A percentile compares a stretch with the other conserved stretches of the same genome.
phyloP scores from a whole-genome alignment of 2,888 invertebrate genomes.

The Anaspis maculata region DNA sequence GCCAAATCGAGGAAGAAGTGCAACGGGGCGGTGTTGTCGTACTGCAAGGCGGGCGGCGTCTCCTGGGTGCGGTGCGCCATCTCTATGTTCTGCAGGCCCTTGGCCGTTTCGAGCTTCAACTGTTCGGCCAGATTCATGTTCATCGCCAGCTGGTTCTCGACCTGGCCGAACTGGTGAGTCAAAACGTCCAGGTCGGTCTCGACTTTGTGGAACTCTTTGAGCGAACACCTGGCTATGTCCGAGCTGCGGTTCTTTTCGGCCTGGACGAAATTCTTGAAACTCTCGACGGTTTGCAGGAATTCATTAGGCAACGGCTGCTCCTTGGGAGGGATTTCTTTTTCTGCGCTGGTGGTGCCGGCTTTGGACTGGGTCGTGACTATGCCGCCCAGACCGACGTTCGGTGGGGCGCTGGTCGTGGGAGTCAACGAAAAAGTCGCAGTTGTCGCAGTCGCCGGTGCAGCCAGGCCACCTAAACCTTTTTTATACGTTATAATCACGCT shows the following conservation, averaged over 20 bases:
- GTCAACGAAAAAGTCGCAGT: slow-evolving; percentile 13
- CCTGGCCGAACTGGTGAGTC: slow-evolving; percentile 50
- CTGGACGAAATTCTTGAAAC: slow-evolving; percentile 77
- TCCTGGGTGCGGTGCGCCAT: slow-evolving; percentile 73
- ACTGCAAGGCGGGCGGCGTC: slow-evolving; percentile 65
- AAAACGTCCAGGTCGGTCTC: slow-evolving; percentile 54
- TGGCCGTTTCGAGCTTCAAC: slow-evolving; percentile 64
- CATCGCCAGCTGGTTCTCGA: slow-evolving; percentile 55
- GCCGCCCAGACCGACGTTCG: slow-evolving; percentile 58
- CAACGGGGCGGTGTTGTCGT: slow-evolving; percentile 64
- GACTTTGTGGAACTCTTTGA: slow-evolving; percentile 54
- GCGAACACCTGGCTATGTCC: slow-evolving; percentile 61
- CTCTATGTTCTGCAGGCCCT: slow-evolving; percentile 63
- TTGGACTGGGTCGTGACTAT: slow-evolving; percentile 48
- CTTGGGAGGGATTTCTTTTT: slow-evolving; percentile 49
- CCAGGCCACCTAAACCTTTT: too few species aligned
- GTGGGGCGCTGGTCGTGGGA: slow-evolving; percentile 10
- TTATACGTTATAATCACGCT: too few species aligned
- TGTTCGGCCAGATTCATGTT: slow-evolving; percentile 54
- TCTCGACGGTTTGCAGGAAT: slow-evolving; percentile 67
- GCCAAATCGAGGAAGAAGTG: slow-evolving; percentile 63
- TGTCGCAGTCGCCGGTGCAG: slow-evolving; percentile 12
- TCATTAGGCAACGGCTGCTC: slow-evolving; percentile 67
- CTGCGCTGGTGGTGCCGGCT: slow-evolving; percentile 25
- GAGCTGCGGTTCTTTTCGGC: slow-evolving; percentile 75